A percentile compares a stretch with the other conserved stretches of the same genome.
These are phyloP conservation scores for Bombylius major DNA, from an alignment of 2,888 invertebrate genomes.

Conservation along the genomic window DNA sequence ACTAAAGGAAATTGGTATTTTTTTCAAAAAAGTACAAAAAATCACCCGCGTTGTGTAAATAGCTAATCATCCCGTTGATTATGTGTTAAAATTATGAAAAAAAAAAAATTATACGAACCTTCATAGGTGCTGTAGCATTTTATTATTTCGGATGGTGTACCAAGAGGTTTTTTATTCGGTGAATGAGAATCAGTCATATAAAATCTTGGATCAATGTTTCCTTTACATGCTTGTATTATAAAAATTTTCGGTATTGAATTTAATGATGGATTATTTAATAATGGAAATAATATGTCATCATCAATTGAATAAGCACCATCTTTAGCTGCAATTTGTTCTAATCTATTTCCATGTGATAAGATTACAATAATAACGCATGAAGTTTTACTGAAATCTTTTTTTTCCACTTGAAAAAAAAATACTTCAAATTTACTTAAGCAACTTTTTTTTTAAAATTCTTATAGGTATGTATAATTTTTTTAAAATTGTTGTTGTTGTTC, in stretches of 20 bases:
- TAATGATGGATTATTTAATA: constrained; percentile 27
- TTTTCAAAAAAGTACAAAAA: too few relatives aligned
- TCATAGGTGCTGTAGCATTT: constrained; percentile 35
- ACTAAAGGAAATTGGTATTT: too few relatives aligned
- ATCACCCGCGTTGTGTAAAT: too few relatives aligned
- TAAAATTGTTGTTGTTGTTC: too few relatives aligned
- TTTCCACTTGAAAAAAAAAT: constrained; percentile 23
- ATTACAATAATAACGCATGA: constrained; percentile 29
- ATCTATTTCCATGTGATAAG: constrained; percentile 29
- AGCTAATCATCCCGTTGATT: too few relatives aligned
- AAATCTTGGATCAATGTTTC: constrained; percentile 20
- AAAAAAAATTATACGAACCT: constrained; percentile 16
- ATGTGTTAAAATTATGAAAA: too few relatives aligned
- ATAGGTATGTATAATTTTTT: too few relatives aligned
- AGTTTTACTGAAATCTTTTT: constrained; percentile 23
- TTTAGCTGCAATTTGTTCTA: constrained; percentile 27
- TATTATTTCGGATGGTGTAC: constrained; percentile 28
- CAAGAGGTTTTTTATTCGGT: constrained; percentile 3
- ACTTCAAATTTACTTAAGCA: neutral
- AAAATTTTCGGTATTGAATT: constrained; percentile 30
- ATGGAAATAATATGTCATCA: constrained; percentile 27
- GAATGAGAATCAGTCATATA: neutral
- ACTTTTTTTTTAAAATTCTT: neutral
- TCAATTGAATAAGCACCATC: constrained; percentile 28
- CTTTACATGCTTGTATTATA: constrained; percentile 35